A percentile compares a stretch with the other conserved stretches of the same genome.
Evolutionary conservation across 2,888 invertebrate species (phyloP).

Genomic region (Stenchaetothrips biformis): DNA sequence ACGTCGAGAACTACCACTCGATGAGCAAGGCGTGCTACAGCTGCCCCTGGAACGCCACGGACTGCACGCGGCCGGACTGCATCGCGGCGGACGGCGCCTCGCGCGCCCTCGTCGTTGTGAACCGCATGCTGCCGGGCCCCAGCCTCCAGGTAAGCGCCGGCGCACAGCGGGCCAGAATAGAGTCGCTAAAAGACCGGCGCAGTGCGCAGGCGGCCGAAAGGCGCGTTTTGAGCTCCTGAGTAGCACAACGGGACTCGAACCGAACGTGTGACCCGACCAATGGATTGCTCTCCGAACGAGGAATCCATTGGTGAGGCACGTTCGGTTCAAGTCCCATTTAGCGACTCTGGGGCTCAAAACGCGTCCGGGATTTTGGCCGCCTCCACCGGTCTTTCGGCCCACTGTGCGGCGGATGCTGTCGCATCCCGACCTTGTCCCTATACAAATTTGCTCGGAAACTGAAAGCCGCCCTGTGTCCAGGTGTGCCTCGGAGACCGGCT

Average conservation of each 20-base stretch:
- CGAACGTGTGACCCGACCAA: too few species aligned
- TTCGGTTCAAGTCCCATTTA: too few species aligned
- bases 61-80: conserved; percentile 75
- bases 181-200: too few species aligned
- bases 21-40: conserved; percentile 84
- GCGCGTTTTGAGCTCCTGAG: too few species aligned
- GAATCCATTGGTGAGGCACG: too few species aligned
- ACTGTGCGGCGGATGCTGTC: background rate
- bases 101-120: conserved; percentile 70
- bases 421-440: background rate
- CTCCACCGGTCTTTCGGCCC: too few species aligned
- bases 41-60: conserved; percentile 69
- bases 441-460: background rate
- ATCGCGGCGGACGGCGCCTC: conserved; percentile 76
- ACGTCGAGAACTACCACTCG: conserved; percentile 77
- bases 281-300: too few species aligned
- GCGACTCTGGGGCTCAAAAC: too few species aligned
- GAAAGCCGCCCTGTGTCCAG: conserved; percentile 46
- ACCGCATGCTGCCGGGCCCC: conserved; percentile 84
- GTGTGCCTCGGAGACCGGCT: conserved; percentile 82
- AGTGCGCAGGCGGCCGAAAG: too few species aligned
- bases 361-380: too few species aligned
- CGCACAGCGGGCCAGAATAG: background rate
- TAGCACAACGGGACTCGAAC: too few species aligned
- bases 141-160: conserved; percentile 61